Base-by-base conservation (phyloP, 2,113 vertebrate species). In the Acrocephalus arundinaceus region DNA sequence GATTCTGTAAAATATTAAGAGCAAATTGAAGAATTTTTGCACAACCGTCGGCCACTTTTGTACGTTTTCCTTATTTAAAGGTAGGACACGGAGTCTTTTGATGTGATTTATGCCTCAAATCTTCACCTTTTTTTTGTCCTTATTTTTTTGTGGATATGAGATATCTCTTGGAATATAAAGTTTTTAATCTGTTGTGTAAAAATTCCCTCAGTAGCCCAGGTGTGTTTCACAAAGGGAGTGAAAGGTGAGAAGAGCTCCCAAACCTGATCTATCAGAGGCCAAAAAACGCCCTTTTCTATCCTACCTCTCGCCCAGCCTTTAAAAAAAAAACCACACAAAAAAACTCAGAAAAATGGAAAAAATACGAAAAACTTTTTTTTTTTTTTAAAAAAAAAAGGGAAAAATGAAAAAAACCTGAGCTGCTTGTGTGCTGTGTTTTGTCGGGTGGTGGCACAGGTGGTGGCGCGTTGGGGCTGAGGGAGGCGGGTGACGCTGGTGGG, bases 21-120 rank as follows among this genome's bases (percentile, higher is more conserved):
- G 91, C 95, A 97, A 75, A 97, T 92, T 71, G 51, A 97, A 96
- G 97, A 81, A 96, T 96, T 98, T 98, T 98, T 98, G 97, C 97
- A 98, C 98, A 98, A 93, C 63, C 51, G 15, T 97, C 76, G 49
- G 89, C 89, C 78, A 68, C 96, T 85, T 97, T 97, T 97, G 93
- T 97, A 93, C 41, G 80, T 96, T 96, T 97, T 97, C 92, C 90
- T 98, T 97, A 86, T 95, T 97, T 97, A 94, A 97, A 96, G 94
- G 97, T 84, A 61, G 95, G 89, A 87, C 35, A 67, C 59, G 33
- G 83, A 94, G 83, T 66, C 54, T 74, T 73, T 54, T 11, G 63
- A 89, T 10, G 46, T n/a, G 89, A 96, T 76, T 97, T 89, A 68
- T 19, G 77, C 81, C 37, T 91, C 83, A 87, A 20, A 67, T 90